phyloP scores from a whole-genome alignment of 92 coral and sea anemone genomes.

The Parazoanthus darwini region DNA sequence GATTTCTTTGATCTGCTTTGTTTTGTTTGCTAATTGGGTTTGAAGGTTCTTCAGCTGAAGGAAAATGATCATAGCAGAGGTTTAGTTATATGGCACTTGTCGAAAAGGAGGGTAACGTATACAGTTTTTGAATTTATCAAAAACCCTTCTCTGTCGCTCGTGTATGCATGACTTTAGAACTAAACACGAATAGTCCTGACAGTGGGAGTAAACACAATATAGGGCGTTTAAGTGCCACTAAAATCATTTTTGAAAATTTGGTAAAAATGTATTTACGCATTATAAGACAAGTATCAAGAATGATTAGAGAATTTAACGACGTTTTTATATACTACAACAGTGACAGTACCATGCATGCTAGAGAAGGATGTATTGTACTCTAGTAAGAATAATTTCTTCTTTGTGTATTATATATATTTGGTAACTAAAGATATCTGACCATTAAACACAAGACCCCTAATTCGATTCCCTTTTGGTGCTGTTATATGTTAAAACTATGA shows the following conservation, averaged over 20 bases:
- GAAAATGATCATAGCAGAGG: neutral
- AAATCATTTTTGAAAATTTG: neutral
- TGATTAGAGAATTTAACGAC: neutral
- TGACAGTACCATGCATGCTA: neutral
- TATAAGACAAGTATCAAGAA: neutral
- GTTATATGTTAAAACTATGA: too few species aligned
- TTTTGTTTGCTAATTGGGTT: slow-evolving; percentile 77
- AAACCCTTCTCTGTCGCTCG: neutral
- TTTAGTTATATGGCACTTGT: neutral
- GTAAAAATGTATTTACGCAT: too few species aligned
- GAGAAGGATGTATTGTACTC: too few species aligned
- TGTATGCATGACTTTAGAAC: neutral
- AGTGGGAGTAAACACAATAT: neutral
- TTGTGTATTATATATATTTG: too few species aligned
- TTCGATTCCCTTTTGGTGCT: too few species aligned
- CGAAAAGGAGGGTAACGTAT: neutral
- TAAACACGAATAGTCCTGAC: neutral
- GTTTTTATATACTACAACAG: neutral
- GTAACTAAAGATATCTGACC: too few species aligned
- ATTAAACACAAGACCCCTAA: too few species aligned
- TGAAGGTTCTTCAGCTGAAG: slow-evolving; percentile 78
- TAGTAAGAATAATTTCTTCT: too few species aligned
- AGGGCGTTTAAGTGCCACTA: neutral
- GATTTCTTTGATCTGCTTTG: slow-evolving; percentile 85
- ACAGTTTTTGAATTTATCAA: neutral